Evolutionary conservation across 2,888 invertebrate species (phyloP).

Genomic region (Neoascia interrupta): DNA sequence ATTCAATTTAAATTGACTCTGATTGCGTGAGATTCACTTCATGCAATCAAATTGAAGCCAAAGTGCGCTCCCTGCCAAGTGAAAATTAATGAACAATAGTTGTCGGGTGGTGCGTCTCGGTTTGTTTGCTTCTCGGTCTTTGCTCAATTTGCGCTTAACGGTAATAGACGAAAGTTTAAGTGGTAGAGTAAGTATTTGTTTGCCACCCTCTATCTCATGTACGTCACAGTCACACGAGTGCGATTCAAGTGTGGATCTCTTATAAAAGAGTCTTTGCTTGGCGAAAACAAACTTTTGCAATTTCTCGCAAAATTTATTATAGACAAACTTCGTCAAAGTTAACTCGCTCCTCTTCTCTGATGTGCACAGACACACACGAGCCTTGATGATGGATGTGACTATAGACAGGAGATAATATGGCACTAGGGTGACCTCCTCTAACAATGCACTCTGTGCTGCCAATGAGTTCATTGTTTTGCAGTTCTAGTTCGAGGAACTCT

Average conservation of each 20-base stretch:
- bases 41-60: constrained; percentile 16
- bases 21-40: constrained; percentile 56
- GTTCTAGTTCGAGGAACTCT: constrained; percentile 64
- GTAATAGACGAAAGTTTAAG: constrained; percentile 52
- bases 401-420: no score
- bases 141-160: constrained; percentile 36
- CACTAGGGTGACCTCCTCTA: constrained; percentile 16
- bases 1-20: constrained; percentile 58
- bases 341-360: constrained; percentile 30
- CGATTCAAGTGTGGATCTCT: not conserved
- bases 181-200: constrained; percentile 7
- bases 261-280: not conserved
- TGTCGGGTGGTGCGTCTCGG: not conserved
- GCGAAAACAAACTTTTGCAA: constrained; percentile 53
- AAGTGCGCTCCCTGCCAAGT: constrained; percentile 29
- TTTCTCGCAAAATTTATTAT: constrained; percentile 67
- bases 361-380: constrained; percentile 2
- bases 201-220: constrained; percentile 19
- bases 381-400: constrained; percentile 66
- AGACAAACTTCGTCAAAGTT: constrained; percentile 65
- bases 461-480: constrained; percentile 64
- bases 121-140: not conserved
- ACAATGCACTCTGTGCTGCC: constrained; percentile 7
- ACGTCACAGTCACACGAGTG: constrained; percentile 15
- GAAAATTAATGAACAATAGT: constrained; percentile 56